phyloP scores from a whole-genome alignment of 2,888 invertebrate species.

The Drosophila koepferae region DNA sequence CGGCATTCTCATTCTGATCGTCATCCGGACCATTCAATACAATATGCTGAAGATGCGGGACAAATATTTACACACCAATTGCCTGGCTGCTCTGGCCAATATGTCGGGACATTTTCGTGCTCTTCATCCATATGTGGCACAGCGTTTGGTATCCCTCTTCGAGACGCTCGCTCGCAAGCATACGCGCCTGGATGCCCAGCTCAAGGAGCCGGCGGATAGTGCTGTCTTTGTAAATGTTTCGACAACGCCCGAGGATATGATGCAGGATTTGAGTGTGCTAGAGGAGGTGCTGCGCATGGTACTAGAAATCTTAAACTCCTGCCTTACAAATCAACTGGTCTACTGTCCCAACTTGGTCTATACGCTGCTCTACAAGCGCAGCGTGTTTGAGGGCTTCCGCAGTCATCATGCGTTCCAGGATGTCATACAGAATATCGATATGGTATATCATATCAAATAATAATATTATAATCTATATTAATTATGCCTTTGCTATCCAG shows the following conservation, averaged over 20 bases:
- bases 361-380: conserved; percentile 96
- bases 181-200: conserved; percentile 88
- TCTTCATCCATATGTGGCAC: conserved; percentile 97
- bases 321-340: conserved; percentile 93
- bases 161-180: conserved; percentile 96
- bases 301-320: conserved; percentile 98
- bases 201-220: conserved; percentile 85
- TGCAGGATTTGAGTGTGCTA: conserved; percentile 95
- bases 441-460: conserved; percentile 86
- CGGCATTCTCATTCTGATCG: conserved; percentile 96
- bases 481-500: conserved; percentile 76
- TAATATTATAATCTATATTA: not conserved
- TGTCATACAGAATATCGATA: conserved; percentile 97
- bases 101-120: conserved; percentile 98
- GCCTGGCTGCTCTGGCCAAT: conserved; percentile 98
- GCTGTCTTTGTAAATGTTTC: conserved; percentile 82
- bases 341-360: conserved; percentile 97
- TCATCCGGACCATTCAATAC: conserved; percentile 98
- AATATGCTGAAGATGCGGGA: conserved; percentile 98
- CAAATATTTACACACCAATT: conserved; percentile 99
- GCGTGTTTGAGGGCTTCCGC: conserved; percentile 94
- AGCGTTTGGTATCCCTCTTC: conserved; percentile 95
- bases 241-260: conserved; percentile 85
- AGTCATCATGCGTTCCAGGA: conserved; percentile 96
- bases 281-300: conserved; percentile 99